Percentiles rank a stretch among this genome's conserved stretches.
Conservation (phyloP, 2,113 vertebrate genomes). For the Pseudolaguvia tuberculata region DNA sequence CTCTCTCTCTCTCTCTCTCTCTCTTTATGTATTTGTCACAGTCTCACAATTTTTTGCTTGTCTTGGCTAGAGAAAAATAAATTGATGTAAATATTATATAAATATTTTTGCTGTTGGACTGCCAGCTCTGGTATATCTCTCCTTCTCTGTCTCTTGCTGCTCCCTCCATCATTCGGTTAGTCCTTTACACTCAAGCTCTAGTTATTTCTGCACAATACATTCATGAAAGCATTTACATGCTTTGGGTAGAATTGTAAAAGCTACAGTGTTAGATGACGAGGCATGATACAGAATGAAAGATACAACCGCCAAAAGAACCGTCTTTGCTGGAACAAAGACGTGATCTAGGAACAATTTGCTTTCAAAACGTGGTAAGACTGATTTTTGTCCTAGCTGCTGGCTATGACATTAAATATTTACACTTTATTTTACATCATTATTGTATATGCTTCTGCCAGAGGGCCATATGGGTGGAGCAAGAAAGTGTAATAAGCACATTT, state of each 20-base stretch:
- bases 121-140: slow-evolving; percentile 29
- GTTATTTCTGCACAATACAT: slow-evolving; percentile 58
- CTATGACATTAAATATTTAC: slow-evolving; percentile 61
- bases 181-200: slow-evolving; percentile 70
- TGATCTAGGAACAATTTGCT: not conserved
- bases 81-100: slow-evolving; percentile 54
- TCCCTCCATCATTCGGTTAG: slow-evolving; percentile 66
- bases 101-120: slow-evolving; percentile 12
- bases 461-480: slow-evolving; percentile 40
- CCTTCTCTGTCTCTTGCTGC: slow-evolving; percentile 18
- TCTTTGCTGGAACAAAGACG: not conserved
- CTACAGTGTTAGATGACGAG: slow-evolving; percentile 66
- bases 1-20: slow-evolving; percentile 25
- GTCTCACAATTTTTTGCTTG: slow-evolving; percentile 57
- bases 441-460: slow-evolving; percentile 39
- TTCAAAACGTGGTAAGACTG: not conserved
- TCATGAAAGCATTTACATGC: slow-evolving; percentile 59
- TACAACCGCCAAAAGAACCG: not conserved
- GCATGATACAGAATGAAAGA: slow-evolving; percentile 18
- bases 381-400: slow-evolving; percentile 19
- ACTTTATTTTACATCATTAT: slow-evolving; percentile 62
- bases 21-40: slow-evolving; percentile 55
- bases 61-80: slow-evolving; percentile 59
- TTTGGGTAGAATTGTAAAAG: slow-evolving; percentile 58
- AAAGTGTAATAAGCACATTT: slow-evolving; percentile 51